These are phyloP conservation scores for Rhizomys pruinosus DNA, from an alignment of 2,113 vertebrate species.

Conservation along the genomic window DNA sequence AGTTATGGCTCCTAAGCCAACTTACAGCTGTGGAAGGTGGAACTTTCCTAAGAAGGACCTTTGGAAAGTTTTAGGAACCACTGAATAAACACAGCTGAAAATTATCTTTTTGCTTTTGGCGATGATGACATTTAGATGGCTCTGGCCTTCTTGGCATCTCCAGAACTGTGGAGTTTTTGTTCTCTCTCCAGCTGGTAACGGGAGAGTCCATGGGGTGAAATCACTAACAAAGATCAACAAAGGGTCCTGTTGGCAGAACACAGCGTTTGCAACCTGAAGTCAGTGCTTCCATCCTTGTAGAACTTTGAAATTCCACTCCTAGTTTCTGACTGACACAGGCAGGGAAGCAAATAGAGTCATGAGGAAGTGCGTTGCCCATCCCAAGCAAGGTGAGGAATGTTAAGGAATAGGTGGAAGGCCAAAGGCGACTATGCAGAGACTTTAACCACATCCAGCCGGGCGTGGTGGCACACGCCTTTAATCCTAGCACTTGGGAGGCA, in stretches of 20 bases:
- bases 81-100: slow-evolving; percentile 38
- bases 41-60: slow-evolving; percentile 7
- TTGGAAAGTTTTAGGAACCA: slow-evolving; percentile 59
- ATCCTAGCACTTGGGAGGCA: no score
- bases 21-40: slow-evolving; percentile 12
- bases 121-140: slow-evolving; percentile 31
- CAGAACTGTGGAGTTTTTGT: no score
- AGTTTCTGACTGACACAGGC: background rate
- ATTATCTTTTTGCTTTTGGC: slow-evolving; percentile 26
- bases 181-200: background rate
- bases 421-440: background rate
- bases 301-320: slow-evolving; percentile 31
- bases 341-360: background rate
- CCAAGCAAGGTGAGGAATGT: background rate
- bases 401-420: background rate
- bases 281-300: background rate
- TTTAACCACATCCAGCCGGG: no score
- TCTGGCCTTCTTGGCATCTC: background rate
- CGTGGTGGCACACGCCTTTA: no score
- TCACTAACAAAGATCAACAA: background rate
- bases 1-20: background rate
- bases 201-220: background rate
- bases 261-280: background rate
- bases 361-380: background rate
- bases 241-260: background rate